Conservation (phyloP, 2,888 invertebrate genomes). For the Aphodius sticticus region DNA sequence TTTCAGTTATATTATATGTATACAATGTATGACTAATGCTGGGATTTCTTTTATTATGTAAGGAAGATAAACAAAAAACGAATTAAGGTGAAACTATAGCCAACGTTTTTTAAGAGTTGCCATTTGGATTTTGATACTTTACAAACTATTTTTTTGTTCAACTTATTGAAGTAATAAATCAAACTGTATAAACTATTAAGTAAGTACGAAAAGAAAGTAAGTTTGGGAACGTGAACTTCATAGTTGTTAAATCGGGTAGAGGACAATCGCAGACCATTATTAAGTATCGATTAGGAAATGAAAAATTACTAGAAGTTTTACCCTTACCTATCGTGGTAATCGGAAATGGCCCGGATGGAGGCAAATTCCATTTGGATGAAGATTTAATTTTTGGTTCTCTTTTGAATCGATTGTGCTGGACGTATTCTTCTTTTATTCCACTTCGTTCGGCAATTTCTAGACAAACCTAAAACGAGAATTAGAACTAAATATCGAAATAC, state of each 20-base stretch:
- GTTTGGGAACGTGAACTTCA: not conserved
- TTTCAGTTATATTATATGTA: too few relatives aligned
- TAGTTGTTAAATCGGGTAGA: not conserved
- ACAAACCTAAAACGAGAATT: conserved; percentile 12
- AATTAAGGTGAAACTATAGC: too few relatives aligned
- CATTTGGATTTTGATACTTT: too few relatives aligned
- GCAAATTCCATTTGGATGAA: conserved; percentile 35
- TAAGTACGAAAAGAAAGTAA: not conserved
- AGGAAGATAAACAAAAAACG: too few relatives aligned
- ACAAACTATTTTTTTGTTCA: too few relatives aligned
- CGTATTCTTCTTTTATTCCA: conserved; percentile 12
- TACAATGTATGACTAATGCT: too few relatives aligned
- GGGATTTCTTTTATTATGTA: too few relatives aligned
- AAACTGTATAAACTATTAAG: too few relatives aligned
- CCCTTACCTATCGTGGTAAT: conserved; percentile 37
- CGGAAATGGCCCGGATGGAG: conserved; percentile 36
- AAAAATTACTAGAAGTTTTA: not conserved
- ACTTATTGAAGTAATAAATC: too few relatives aligned
- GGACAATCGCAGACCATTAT: not conserved
- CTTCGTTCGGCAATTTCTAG: conserved; percentile 16
- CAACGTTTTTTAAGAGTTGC: too few relatives aligned
- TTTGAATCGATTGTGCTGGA: conserved; percentile 10
- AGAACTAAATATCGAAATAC: not conserved
- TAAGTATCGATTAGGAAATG: not conserved
- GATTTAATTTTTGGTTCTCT: conserved; percentile 27